Conservation (phyloP, 1,140 invertebrate genomes). For the Drosophila pseudoobscura region DNA sequence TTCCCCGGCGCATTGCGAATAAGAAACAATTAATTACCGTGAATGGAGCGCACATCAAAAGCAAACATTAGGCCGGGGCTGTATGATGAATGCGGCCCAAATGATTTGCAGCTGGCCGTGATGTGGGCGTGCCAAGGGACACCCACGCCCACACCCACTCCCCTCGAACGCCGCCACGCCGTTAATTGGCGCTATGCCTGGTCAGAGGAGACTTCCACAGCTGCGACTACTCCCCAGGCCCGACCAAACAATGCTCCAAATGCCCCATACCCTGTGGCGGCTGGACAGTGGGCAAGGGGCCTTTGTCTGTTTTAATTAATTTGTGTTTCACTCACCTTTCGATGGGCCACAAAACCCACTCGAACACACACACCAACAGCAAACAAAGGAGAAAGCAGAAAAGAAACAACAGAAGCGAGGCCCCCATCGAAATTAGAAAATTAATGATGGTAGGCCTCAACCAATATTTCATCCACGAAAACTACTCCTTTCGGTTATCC, state of each 20-base stretch:
- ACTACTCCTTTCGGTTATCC: constrained; percentile 3
- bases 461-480: constrained; percentile 16
- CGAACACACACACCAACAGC: constrained; percentile 13
- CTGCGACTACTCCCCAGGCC: constrained; percentile 25
- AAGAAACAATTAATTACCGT: constrained; percentile 74
- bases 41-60: constrained; percentile 76
- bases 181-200: constrained; percentile 64
- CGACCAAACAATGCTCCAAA: constrained; percentile 39
- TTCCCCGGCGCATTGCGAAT: constrained; percentile 22
- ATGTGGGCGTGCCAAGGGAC: constrained; percentile 9
- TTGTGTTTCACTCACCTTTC: constrained; percentile 74
- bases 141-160: background rate
- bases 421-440: constrained; percentile 35
- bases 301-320: constrained; percentile 76
- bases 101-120: constrained; percentile 62
- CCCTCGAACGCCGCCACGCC: constrained; percentile 12
- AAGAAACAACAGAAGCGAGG: constrained; percentile 10
- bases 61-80: constrained; percentile 65
- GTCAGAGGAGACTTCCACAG: constrained; percentile 46
- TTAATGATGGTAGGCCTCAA: constrained; percentile 40
- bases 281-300: constrained; percentile 8
- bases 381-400: constrained; percentile 21
- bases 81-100: constrained; percentile 77
- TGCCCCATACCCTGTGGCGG: constrained; percentile 21
- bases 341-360: constrained; percentile 14